Evolutionary conservation across 2,888 invertebrate genomes (phyloP), one percentile per base, ranked within the genome.

Genomic region (Acrobasis repandana): DNA sequence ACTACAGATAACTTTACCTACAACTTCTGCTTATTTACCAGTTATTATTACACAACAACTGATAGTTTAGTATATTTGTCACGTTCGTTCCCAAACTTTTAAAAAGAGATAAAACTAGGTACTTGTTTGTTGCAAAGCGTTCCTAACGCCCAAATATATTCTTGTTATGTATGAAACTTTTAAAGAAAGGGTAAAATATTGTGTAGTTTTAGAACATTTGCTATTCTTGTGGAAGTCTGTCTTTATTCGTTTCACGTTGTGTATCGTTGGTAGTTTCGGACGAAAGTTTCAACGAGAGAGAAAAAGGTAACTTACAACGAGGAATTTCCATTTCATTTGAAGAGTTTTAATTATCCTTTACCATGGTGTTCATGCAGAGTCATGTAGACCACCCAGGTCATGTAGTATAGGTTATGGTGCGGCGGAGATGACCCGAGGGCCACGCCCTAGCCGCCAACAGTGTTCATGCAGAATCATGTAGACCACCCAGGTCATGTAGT

Each of bases 141-240:
- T 38, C 14, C 54, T 11, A 54, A 54, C 38, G 16, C 54, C 20
- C 54, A 54, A 54, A 54, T 54, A 43, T 54, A 54, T 54, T 36
- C 54, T 18, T 38, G 54, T 54, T 54, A 54, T 54, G 54, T 54
- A 54, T 54, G 38, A 54, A 54, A 54, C 54, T 54, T 54, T 54
- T 20, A 54, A 38, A 54, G 54, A 38, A 54, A 10, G 20, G 38
- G 20, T 54, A 54, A 54, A 16, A 54, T 54, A 52, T 36, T 54
- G 54, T 54, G 54, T 38, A 54, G 38, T 54, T 38, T 20, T 6
- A 43, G 54, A 20, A 54, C 43, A 54, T 54, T 54, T 54, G 43
- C 18, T 38, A 54, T 36, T 36, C 34, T 52, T 36, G 36, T 1
- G 16, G n/a, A 36, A 51, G 51, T 51, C 9, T 10, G 34, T 15